Percentiles rank a stretch among this genome's conserved stretches.
Evolutionary conservation across 2,113 vertebrate genomes (phyloP).

Genomic region (Verasper variegatus): DNA sequence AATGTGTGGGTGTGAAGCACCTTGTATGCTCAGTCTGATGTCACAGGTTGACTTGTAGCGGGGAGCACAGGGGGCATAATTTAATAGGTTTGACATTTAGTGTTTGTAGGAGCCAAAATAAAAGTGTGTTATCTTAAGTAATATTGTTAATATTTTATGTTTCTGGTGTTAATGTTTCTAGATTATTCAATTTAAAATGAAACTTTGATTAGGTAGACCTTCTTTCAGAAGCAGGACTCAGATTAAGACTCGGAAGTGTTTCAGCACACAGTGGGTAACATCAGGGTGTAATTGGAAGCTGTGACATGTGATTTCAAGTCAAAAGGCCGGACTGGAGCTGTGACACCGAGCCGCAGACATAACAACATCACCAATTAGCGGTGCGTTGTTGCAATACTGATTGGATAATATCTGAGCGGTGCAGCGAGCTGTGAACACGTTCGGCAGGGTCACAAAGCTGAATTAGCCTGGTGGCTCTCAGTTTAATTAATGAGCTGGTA

Average conservation of each 20-base stretch:
- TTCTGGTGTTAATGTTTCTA: not conserved
- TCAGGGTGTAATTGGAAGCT: constrained; percentile 38
- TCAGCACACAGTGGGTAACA: constrained; percentile 11
- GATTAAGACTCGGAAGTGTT: not conserved
- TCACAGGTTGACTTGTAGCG: not conserved
- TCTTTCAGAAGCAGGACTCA: not conserved
- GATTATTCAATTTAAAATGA: not conserved
- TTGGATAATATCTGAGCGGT: constrained; percentile 59
- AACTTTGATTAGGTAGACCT: not conserved
- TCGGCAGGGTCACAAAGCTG: constrained; percentile 59
- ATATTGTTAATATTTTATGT: too few relatives aligned
- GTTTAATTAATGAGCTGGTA: constrained; percentile 72
- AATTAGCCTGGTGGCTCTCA: constrained; percentile 63
- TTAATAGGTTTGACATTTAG: not conserved
- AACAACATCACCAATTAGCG: constrained; percentile 68
- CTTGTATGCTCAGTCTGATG: constrained; percentile 13
- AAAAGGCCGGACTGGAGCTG: constrained; percentile 53
- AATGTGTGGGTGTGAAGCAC: constrained; percentile 17
- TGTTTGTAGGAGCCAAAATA: too few relatives aligned
- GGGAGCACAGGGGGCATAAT: not conserved
- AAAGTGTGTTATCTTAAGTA: not conserved
- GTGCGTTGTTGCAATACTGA: constrained; percentile 49
- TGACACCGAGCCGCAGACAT: constrained; percentile 48
- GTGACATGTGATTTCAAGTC: constrained; percentile 52
- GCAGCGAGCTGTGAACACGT: constrained; percentile 55